phyloP scores from a whole-genome alignment of 2,113 vertebrate genomes.

The Ictalurus furcatus region DNA sequence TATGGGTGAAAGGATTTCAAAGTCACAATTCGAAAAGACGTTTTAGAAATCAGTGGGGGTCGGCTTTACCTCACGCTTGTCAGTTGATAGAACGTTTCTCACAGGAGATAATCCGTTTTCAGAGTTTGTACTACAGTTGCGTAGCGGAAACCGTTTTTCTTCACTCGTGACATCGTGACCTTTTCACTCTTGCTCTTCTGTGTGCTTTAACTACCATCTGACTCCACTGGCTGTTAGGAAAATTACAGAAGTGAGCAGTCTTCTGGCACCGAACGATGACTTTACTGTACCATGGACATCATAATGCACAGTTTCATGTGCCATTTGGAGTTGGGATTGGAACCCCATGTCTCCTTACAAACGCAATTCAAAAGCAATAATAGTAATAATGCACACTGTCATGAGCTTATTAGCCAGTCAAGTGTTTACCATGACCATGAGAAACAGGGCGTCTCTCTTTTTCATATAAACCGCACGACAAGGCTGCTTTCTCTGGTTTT shows the following conservation, averaged over 20 bases:
- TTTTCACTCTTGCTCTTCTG: constrained; percentile 11
- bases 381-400: neutral
- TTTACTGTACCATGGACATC: neutral
- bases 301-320: constrained; percentile 14
- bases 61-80: neutral
- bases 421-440: neutral
- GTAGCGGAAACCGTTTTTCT: neutral
- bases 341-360: constrained; percentile 13
- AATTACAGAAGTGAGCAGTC: neutral
- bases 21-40: neutral
- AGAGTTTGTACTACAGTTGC: neutral
- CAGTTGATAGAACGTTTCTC: neutral
- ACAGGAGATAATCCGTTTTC: neutral
- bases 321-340: neutral
- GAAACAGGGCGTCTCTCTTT: constrained; percentile 3
- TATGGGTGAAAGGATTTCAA: too few species aligned
- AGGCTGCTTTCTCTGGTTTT: neutral
- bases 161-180: constrained; percentile 2
- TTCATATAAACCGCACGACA: neutral
- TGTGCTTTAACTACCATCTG: neutral
- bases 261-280: constrained; percentile 14
- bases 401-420: neutral
- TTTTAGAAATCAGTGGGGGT: neutral
- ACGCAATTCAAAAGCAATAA: constrained; percentile 19
- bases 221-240: neutral